Conservation (phyloP, 2,797 vertebrate species). For the Momotus momota region DNA sequence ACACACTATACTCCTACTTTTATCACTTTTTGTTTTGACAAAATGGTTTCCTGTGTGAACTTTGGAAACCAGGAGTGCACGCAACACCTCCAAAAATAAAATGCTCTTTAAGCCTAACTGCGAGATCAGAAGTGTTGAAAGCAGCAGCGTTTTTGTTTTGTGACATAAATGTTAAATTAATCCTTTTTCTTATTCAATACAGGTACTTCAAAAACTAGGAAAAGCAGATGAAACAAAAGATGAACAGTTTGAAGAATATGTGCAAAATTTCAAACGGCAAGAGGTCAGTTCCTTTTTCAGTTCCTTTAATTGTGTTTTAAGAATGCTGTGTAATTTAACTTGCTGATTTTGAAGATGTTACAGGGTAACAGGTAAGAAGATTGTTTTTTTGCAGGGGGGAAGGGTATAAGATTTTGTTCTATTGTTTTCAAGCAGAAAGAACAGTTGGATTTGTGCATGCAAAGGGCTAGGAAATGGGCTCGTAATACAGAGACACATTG, state of each 20-base stretch:
- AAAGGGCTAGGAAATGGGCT: background rate
- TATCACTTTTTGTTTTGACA: background rate
- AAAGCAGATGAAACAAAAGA: constrained; percentile 99
- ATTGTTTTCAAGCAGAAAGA: background rate
- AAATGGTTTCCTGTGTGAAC: background rate
- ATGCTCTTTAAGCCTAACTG: background rate
- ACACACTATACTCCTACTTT: background rate
- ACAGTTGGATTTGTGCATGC: background rate
- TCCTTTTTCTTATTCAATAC: background rate
- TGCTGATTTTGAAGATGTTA: background rate
- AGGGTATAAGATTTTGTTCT: background rate
- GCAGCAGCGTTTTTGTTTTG: background rate
- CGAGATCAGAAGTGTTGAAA: background rate
- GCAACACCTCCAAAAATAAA: background rate
- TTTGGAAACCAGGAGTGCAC: background rate
- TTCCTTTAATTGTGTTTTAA: background rate
- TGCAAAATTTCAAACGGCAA: constrained; percentile 95
- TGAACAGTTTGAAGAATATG: constrained; percentile 96
- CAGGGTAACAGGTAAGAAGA: background rate
- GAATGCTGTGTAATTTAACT: background rate
- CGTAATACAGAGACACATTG: background rate
- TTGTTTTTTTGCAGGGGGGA: background rate
- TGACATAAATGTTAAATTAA: background rate
- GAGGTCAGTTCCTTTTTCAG: constrained; percentile 82
- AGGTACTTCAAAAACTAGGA: constrained; percentile 95